Base-by-base conservation (phyloP, 2,797 vertebrate species). In the Pipistrellus nathusii region DNA sequence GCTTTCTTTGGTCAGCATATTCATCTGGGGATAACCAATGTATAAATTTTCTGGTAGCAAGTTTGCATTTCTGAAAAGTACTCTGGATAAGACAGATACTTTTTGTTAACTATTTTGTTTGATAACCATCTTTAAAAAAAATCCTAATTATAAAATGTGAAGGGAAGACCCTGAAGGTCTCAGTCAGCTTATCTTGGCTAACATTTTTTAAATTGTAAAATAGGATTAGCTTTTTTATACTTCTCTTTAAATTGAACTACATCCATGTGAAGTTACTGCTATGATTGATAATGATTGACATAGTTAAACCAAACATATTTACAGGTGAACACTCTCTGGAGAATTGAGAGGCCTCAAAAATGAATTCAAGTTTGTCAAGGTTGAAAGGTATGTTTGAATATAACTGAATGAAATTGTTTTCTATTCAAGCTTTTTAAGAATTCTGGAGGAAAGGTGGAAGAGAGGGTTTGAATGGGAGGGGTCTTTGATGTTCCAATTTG, bases 21-120 rank as follows among this genome's bases (percentile, higher is more conserved):
- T 77, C n/a, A 55, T 46, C 46, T 62, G 6, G 62, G n/a, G 68
- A 55, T 88, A 73, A 93, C 21, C 83, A n/a, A 59, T 68, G 27
- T 71, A 0, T 76, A 84, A 0, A 21, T 88, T 78, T 94, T 89
- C 76, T 72, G 41, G 53, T n/a, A 82, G 32, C 30, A 77, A 69
- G 20, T 83, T 91, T 86, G 21, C 75, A 38, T 85, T 92, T 78
- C 55, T 93, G 51, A 25, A 80, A 71, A 68, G 71, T 82, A 27
- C 46, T 89, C 21, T 91, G 30, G 18, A 15, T 88, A 75, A 68
- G 30, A 92, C 25, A 87, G 87, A 66, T 66, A 83, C 1, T 94
- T 93, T 57, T 9, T 41, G 30, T 89, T 93, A 53, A 87, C 32
- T 85, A 14, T 80, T 90, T 23, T 5, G 64, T 30, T 55, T 18